Base-by-base conservation (phyloP, 1,140 invertebrate species). In the Ostrea denselamellosa region DNA sequence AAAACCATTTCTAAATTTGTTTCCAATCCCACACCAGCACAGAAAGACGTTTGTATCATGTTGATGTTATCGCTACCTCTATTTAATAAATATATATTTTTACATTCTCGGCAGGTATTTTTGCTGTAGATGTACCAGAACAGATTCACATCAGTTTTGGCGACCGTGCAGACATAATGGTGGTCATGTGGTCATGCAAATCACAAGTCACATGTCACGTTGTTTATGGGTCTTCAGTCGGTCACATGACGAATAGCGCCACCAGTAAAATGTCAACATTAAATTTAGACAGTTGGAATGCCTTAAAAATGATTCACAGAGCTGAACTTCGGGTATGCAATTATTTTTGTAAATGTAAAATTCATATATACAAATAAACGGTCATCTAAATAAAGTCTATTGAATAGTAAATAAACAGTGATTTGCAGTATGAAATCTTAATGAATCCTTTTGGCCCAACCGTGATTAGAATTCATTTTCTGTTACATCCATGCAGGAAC, bases 101-200 rank as follows among this genome's bases (percentile, higher is more conserved):
- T 81, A 0, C 25, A 81, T 81, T 81, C 25, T 81, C 9, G 25
- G 14, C 44, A 83, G 82, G 44, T 53, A 22, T 51, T 0, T 9
- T 28, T 52, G 82, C 44, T 2, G 22, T 53, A 8, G 52, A 83
- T 83, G 82, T 83, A 10, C 52, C 99, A 98, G 89, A 90, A 82
- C 89, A 90, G 65, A 88, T 91, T n/a, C 90, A 90, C 58, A 62
- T 91, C 17, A 85, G 65, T 14, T 88, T 89, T 77, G 90, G 90
- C 0, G 83, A 87, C 25, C 65, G 19, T 14, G 7, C 81, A 44
- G 52, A 77, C 53, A 77, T 87, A 8, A 89, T 91, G 52, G 86
- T 88, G 14, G 89, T 90, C 77, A 88, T 91, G 86, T 90, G 89
- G 90, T 85, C 90, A 0, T 86, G 89, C 34, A 65, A 19, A 71